These are phyloP conservation scores for Homarus gammarus DNA, from an alignment of 2,888 invertebrate genomes.

Conservation along the genomic window DNA sequence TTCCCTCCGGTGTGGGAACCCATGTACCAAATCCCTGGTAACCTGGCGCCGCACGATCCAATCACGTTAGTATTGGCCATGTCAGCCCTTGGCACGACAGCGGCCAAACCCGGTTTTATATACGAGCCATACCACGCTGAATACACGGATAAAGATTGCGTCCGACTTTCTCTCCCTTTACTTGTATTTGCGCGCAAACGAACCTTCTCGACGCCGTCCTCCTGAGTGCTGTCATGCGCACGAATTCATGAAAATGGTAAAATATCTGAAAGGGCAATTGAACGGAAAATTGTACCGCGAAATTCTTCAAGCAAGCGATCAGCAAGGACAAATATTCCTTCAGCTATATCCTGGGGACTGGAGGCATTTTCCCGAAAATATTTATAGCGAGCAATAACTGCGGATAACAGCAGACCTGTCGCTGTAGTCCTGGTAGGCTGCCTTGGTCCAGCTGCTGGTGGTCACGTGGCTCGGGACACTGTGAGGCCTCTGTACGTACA, in stretches of 20 bases:
- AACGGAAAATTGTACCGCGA: constrained; percentile 31
- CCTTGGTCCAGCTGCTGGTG: too few species aligned
- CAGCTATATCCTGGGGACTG: background rate
- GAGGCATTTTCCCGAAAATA: background rate
- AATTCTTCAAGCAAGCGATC: constrained; percentile 48
- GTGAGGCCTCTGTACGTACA: too few species aligned
- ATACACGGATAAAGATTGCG: too few species aligned
- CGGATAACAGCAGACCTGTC: background rate
- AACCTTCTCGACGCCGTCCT: background rate
- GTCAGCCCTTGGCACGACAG: too few species aligned
- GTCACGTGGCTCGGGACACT: too few species aligned
- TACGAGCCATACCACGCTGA: too few species aligned
- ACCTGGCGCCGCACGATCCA: too few species aligned
- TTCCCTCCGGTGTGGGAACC: too few species aligned
- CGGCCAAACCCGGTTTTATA: too few species aligned
- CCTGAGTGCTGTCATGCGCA: background rate
- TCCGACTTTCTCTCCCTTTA: too few species aligned
- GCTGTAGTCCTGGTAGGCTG: background rate
- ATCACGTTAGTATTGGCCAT: too few species aligned
- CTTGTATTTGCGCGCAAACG: background rate
- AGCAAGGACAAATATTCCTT: constrained; percentile 34
- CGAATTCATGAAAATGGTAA: constrained; percentile 38
- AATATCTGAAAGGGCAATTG: constrained; percentile 32
- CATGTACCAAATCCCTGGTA: too few species aligned
- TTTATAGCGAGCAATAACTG: background rate